phyloP scores from a whole-genome alignment of 2,888 invertebrate genomes.

The Stramonita haemastoma region DNA sequence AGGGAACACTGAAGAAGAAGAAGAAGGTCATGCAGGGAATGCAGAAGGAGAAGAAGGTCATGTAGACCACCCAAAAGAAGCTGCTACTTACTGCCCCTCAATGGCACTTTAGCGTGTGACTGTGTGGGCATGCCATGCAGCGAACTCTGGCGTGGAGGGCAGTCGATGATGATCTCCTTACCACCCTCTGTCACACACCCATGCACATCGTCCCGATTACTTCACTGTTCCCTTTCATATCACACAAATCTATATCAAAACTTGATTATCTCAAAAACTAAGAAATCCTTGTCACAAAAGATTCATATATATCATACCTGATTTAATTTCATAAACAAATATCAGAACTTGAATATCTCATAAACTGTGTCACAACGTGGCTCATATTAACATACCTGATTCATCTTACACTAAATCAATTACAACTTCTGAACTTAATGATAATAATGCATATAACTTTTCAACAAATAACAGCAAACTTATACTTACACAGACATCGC shows the following conservation, averaged over 20 bases:
- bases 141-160: slow-evolving; percentile 55
- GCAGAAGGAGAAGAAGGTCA: no score
- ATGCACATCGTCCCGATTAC: background rate
- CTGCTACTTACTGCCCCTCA: slow-evolving; percentile 45
- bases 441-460: no score
- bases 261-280: background rate
- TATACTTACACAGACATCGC: no score
- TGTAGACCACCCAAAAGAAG: background rate
- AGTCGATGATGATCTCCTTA: slow-evolving; percentile 69
- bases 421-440: no score
- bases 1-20: no score
- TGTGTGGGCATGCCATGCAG: slow-evolving; percentile 51
- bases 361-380: background rate
- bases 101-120: slow-evolving; percentile 47
- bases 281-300: no score
- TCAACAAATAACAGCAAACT: no score
- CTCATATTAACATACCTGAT: no score
- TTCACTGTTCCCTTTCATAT: background rate
- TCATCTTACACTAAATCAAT: no score
- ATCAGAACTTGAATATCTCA: background rate
- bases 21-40: no score
- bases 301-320: no score
- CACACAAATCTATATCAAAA: background rate
- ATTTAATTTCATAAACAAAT: no score
- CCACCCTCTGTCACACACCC: slow-evolving; percentile 57